Evolutionary conservation across 2,797 vertebrate genomes (phyloP).

Genomic region (Zalophus californianus): DNA sequence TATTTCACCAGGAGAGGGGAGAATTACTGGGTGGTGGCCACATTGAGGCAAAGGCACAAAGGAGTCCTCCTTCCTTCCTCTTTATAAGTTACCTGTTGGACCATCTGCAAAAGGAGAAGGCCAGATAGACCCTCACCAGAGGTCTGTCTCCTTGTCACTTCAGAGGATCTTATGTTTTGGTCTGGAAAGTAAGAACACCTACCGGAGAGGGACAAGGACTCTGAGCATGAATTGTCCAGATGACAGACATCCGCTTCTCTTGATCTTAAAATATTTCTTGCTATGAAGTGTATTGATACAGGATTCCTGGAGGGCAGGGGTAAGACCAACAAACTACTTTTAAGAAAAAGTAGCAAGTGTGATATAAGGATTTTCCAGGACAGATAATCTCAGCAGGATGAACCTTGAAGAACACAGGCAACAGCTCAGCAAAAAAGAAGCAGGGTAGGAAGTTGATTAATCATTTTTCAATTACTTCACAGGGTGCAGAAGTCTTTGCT

Average conservation of each 20-base stretch:
- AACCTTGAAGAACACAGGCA: background rate
- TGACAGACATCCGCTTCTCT: background rate
- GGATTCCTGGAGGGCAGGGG: background rate
- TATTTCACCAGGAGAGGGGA: background rate
- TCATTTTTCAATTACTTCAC: background rate
- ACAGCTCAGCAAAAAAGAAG: background rate
- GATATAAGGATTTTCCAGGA: background rate
- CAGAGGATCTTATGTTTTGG: background rate
- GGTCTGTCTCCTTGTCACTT: background rate
- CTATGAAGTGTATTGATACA: background rate
- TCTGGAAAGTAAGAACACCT: background rate
- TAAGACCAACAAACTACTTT: background rate
- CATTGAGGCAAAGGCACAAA: background rate
- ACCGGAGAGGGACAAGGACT: background rate
- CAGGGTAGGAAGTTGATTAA: background rate
- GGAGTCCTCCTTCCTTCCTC: background rate
- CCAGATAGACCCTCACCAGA: background rate
- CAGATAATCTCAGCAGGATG: background rate
- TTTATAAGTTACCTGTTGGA: background rate
- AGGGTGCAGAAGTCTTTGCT: background rate
- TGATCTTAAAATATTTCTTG: background rate
- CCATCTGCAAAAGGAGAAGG: background rate
- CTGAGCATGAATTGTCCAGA: background rate
- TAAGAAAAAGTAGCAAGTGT: background rate
- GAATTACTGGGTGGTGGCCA: background rate